phyloP scores from a whole-genome alignment of 2,888 invertebrate species.

The Toxonevra muliebris region DNA sequence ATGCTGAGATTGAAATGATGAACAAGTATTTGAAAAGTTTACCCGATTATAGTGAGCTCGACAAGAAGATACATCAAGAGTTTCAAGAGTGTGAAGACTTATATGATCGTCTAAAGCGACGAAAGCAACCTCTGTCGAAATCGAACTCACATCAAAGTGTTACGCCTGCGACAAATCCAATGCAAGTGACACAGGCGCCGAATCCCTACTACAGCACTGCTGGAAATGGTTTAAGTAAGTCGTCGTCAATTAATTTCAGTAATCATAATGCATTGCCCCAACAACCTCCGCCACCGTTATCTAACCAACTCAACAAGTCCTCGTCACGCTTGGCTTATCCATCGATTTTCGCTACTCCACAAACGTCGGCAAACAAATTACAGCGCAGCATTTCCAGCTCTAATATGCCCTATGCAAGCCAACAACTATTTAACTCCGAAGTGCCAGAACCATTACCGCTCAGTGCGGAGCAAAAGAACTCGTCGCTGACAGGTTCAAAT shows the following conservation, averaged over 20 bases:
- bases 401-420: slow-evolving; percentile 49
- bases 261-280: slow-evolving; percentile 29
- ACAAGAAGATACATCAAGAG: slow-evolving; percentile 63
- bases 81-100: slow-evolving; percentile 64
- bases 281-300: slow-evolving; percentile 28
- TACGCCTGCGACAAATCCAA: background rate
- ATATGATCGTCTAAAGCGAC: slow-evolving; percentile 61
- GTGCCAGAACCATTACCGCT: slow-evolving; percentile 22
- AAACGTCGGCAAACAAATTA: slow-evolving; percentile 51
- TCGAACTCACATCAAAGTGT: slow-evolving; percentile 61
- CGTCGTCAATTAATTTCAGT: slow-evolving; percentile 53
- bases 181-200: background rate
- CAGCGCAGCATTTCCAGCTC: slow-evolving; percentile 64
- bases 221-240: slow-evolving; percentile 47
- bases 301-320: slow-evolving; percentile 24
- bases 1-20: slow-evolving; percentile 66
- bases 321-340: slow-evolving; percentile 57
- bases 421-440: slow-evolving; percentile 34
- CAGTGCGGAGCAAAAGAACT: slow-evolving; percentile 39
- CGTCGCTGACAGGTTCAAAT: slow-evolving; percentile 53
- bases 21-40: slow-evolving; percentile 65
- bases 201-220: background rate
- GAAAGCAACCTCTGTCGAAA: slow-evolving; percentile 54
- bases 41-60: slow-evolving; percentile 64
- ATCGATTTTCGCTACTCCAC: slow-evolving; percentile 52